These are phyloP conservation scores for Tympanuchus pallidicinctus DNA, from an alignment of 2,113 vertebrate genomes.

Conservation along the genomic window DNA sequence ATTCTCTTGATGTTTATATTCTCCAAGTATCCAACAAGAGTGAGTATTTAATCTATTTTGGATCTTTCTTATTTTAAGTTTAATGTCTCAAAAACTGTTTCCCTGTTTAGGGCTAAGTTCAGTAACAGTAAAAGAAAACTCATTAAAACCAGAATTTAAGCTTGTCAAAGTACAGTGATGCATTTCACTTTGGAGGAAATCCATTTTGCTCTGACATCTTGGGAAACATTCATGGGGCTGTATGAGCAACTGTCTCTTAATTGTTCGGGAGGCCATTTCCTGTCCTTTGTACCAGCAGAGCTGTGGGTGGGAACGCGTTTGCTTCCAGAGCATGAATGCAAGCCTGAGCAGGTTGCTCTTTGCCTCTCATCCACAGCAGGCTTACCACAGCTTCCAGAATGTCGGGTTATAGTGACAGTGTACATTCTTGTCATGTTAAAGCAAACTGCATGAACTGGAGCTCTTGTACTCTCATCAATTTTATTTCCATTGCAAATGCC, in stretches of 20 bases:
- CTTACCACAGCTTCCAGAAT: not conserved
- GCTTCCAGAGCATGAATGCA: not conserved
- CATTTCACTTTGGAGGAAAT: not conserved
- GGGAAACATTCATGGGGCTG: not conserved
- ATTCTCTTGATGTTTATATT: slow-evolving; percentile 82
- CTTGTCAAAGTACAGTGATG: not conserved
- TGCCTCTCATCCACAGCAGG: not conserved
- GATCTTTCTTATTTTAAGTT: not conserved
- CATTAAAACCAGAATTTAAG: not conserved
- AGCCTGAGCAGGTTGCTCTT: not conserved
- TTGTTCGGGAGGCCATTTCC: not conserved
- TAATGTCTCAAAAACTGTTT: not conserved
- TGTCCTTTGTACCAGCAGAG: not conserved
- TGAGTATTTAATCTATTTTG: slow-evolving; percentile 60
- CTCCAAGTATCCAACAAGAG: slow-evolving; percentile 87
- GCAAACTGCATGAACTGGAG: not conserved
- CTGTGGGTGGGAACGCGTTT: not conserved
- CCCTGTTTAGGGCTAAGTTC: not conserved
- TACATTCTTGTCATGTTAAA: not conserved
- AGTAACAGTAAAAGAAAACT: not conserved
- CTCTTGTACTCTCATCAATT: not conserved
- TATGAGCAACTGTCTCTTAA: not conserved
- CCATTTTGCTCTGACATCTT: not conserved
- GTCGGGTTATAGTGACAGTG: not conserved
- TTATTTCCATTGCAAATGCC: not conserved